Conservation (phyloP, 1,140 invertebrate genomes). For the Sycophila sp. region DNA sequence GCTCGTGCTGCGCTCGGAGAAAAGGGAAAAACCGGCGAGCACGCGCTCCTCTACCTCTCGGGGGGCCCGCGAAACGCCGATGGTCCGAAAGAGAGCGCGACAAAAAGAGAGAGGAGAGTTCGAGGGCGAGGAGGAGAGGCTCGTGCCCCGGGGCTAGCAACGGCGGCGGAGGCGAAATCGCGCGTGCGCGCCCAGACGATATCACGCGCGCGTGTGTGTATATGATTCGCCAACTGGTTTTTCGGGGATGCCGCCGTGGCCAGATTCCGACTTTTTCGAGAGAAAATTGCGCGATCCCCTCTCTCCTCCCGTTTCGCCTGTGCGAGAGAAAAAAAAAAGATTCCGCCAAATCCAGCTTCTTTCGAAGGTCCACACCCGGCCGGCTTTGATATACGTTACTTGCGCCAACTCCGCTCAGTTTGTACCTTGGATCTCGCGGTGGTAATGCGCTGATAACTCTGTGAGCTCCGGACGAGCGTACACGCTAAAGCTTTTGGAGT, state of each 20-base stretch:
- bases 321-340: too few relatives aligned
- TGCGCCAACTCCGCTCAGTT: background rate
- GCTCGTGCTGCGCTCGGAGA: background rate
- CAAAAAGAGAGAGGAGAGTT: background rate
- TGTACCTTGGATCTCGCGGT: background rate
- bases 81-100: background rate
- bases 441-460: too few relatives aligned
- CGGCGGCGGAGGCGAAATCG: slow-evolving; percentile 13
- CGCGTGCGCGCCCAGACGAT: too few relatives aligned
- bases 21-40: background rate
- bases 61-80: background rate
- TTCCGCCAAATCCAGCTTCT: too few relatives aligned
- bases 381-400: background rate
- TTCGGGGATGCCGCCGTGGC: background rate
- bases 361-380: background rate
- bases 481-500: too few relatives aligned
- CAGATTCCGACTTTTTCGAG: background rate
- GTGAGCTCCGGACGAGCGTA: too few relatives aligned
- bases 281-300: background rate
- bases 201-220: background rate
- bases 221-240: slow-evolving; percentile 18
- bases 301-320: background rate
- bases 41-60: background rate
- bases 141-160: slow-evolving; percentile 8
- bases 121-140: background rate